phyloP scores from a whole-genome alignment of 2,888 invertebrate genomes.

The Sphinx pinastri region DNA sequence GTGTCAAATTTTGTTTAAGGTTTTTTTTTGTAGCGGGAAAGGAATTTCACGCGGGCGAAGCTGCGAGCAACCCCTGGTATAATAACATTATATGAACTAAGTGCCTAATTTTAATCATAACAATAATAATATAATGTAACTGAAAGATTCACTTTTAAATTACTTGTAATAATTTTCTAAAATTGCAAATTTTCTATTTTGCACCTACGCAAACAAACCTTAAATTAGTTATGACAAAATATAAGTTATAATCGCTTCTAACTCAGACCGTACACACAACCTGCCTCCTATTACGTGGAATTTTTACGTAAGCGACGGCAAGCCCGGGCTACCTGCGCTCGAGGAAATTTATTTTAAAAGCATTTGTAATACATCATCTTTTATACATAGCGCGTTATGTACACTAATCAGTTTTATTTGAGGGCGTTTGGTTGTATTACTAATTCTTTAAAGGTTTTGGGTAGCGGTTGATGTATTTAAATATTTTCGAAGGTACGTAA shows the following conservation, averaged over 20 bases:
- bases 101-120: too few species aligned
- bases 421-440: background rate
- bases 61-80: too few species aligned
- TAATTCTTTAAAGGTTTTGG: background rate
- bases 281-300: slow-evolving; percentile 74
- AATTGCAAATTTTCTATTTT: too few species aligned
- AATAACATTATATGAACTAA: too few species aligned
- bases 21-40: too few species aligned
- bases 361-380: slow-evolving; percentile 31
- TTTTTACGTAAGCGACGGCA: slow-evolving; percentile 71
- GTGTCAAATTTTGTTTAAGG: too few species aligned
- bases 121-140: too few species aligned
- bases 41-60: too few species aligned
- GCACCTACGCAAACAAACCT: too few species aligned
- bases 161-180: too few species aligned
- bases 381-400: slow-evolving; percentile 23
- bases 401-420: slow-evolving; percentile 10
- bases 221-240: too few species aligned
- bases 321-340: slow-evolving; percentile 58
- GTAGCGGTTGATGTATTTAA: background rate
- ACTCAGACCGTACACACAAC: slow-evolving; percentile 45
- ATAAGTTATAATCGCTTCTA: slow-evolving; percentile 28
- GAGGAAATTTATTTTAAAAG: slow-evolving; percentile 72
- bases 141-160: too few species aligned
- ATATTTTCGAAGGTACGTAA: background rate